Conservation (phyloP, 1,140 invertebrate genomes). For the Daktulosphaira vitifoliae region DNA sequence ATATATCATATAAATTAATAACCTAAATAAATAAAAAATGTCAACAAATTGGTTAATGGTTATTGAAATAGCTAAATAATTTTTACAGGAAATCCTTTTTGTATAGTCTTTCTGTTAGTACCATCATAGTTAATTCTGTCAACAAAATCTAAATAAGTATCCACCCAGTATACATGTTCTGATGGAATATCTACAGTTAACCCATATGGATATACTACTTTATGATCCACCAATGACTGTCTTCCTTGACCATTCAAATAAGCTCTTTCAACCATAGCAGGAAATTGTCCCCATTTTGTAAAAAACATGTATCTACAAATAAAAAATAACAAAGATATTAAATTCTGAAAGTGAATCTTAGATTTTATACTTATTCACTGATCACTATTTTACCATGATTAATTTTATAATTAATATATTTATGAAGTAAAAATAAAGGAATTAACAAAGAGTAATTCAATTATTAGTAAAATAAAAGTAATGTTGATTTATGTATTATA, state of each 20-base stretch:
- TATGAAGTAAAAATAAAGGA: too few species aligned
- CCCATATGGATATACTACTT: constrained; percentile 65
- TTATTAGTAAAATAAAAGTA: too few species aligned
- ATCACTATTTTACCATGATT: too few species aligned
- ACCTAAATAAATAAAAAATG: constrained; percentile 46
- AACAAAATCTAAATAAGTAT: constrained; percentile 64
- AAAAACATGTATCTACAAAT: constrained; percentile 60
- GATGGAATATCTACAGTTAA: constrained; percentile 63
- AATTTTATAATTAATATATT: too few species aligned
- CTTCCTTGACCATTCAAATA: constrained; percentile 53
- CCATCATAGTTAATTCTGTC: constrained; percentile 64
- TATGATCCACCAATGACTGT: constrained; percentile 48
- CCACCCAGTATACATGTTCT: constrained; percentile 67
- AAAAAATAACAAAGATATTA: too few species aligned
- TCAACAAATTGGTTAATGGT: background rate
- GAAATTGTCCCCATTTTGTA: constrained; percentile 59
- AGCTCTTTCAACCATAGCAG: constrained; percentile 55
- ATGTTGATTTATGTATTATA: too few species aligned
- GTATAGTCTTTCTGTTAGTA: constrained; percentile 53
- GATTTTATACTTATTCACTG: too few species aligned
- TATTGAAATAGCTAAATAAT: background rate
- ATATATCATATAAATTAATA: constrained; percentile 57
- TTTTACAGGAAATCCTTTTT: constrained; percentile 50
- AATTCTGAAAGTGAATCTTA: background rate
- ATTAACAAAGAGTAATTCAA: too few species aligned